A percentile compares a stretch with the other conserved stretches of the same genome.
These are phyloP conservation scores for Calycopis cecrops DNA, from an alignment of 1,140 invertebrate genomes.

Conservation along the genomic window DNA sequence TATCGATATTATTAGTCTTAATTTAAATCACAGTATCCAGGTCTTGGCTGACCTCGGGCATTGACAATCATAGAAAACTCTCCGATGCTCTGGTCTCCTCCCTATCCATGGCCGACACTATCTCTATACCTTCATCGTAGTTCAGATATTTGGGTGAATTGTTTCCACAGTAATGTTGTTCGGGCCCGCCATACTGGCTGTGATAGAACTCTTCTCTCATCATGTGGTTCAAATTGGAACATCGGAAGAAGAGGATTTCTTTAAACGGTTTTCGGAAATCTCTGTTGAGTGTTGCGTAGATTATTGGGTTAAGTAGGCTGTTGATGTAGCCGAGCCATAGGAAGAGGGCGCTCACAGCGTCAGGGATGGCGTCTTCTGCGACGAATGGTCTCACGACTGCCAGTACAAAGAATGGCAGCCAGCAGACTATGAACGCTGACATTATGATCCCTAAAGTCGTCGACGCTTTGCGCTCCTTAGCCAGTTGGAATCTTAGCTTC, in stretches of 20 bases:
- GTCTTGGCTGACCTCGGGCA: slow-evolving; percentile 60
- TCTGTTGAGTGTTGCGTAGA: slow-evolving; percentile 93
- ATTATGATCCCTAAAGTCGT: slow-evolving; percentile 98
- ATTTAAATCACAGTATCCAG: slow-evolving; percentile 74
- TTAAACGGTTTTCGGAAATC: slow-evolving; percentile 96
- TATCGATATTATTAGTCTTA: slow-evolving; percentile 49
- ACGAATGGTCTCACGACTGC: slow-evolving; percentile 91
- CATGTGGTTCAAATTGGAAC: slow-evolving; percentile 90
- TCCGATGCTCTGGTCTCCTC: slow-evolving; percentile 75
- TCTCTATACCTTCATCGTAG: slow-evolving; percentile 77
- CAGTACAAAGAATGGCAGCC: slow-evolving; percentile 97
- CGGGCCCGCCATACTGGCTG: slow-evolving; percentile 90
- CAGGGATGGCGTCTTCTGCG: slow-evolving; percentile 80
- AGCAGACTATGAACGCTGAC: slow-evolving; percentile 97
- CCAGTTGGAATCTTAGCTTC: slow-evolving; percentile 86
- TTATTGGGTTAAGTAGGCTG: slow-evolving; percentile 93
- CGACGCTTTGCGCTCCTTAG: slow-evolving; percentile 94
- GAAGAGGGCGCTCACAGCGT: slow-evolving; percentile 83
- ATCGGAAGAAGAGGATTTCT: slow-evolving; percentile 91
- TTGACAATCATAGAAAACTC: slow-evolving; percentile 79
- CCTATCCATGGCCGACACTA: slow-evolving; percentile 75
- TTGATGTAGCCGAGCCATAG: slow-evolving; percentile 96
- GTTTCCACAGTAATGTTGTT: slow-evolving; percentile 72
- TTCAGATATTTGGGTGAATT: slow-evolving; percentile 67
- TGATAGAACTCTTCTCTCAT: slow-evolving; percentile 95